Percentiles rank a stretch among this genome's conserved stretches.
Evolutionary conservation across 2,888 invertebrate species (phyloP).

Genomic region (Tiphia femorata): DNA sequence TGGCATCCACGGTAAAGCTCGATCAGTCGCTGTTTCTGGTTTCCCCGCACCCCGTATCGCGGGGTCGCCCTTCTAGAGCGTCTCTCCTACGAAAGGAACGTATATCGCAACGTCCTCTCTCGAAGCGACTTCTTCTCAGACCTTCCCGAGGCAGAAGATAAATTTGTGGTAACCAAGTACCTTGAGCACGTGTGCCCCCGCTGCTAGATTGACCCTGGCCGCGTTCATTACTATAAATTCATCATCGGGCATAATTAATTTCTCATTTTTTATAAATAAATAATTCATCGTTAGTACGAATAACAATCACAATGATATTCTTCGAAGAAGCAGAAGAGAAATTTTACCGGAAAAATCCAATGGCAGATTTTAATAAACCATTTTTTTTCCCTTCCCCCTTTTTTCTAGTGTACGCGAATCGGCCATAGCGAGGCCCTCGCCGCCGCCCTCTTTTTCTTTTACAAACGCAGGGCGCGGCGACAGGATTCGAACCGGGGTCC

Average conservation of each 20-base stretch:
- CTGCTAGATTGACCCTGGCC: slow-evolving; percentile 50
- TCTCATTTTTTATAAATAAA: background rate
- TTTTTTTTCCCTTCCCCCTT: no score
- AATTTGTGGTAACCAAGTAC: slow-evolving; percentile 38
- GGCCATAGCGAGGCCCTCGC: no score
- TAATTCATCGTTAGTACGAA: background rate
- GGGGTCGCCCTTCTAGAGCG: slow-evolving; percentile 44
- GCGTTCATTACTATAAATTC: slow-evolving; percentile 11
- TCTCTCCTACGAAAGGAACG: slow-evolving; percentile 13
- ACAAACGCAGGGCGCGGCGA: background rate
- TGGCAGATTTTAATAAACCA: no score
- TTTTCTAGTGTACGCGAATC: no score
- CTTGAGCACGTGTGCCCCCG: slow-evolving; percentile 33
- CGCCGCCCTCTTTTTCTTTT: background rate
- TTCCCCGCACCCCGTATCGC: slow-evolving; percentile 41
- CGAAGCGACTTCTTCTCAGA: slow-evolving; percentile 44
- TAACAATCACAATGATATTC: background rate
- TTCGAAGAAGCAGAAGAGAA: background rate
- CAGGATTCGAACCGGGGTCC: slow-evolving; percentile 35
- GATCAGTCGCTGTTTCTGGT: slow-evolving; percentile 48
- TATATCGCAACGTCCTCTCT: background rate
- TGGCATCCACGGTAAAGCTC: slow-evolving; percentile 36
- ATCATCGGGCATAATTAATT: slow-evolving; percentile 31
- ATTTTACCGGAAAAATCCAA: background rate
- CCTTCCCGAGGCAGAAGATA: slow-evolving; percentile 42